A percentile compares a stretch with the other conserved stretches of the same genome.
Conservation (phyloP, 1,140 invertebrate species). For the Palaemon carinicauda region DNA sequence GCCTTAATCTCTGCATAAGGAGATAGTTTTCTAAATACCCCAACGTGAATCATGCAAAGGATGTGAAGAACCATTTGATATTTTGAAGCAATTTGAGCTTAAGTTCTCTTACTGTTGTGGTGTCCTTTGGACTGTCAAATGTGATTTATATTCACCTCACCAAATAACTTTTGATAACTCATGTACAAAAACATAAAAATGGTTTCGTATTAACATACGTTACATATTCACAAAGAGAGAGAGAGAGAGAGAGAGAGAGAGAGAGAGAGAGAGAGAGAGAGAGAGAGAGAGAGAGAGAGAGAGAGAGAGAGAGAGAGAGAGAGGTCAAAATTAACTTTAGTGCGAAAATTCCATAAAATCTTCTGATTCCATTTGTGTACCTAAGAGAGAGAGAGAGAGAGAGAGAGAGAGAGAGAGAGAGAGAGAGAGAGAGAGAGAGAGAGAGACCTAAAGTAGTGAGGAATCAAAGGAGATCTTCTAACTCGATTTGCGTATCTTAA, state of each 20-base stretch:
- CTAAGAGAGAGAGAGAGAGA: not conserved
- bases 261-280: not conserved
- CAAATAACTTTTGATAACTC: not conserved
- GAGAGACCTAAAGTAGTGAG: not conserved
- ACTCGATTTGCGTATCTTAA: too few species aligned
- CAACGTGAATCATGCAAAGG: too few species aligned
- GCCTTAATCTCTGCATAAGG: too few species aligned
- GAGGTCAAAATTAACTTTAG: not conserved
- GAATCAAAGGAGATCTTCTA: too few species aligned
- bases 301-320: not conserved
- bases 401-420: not conserved
- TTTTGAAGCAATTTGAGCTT: not conserved
- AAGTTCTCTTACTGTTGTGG: too few species aligned
- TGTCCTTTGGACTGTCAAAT: too few species aligned
- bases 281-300: not conserved
- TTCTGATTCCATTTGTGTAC: too few species aligned
- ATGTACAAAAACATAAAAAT: not conserved
- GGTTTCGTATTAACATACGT: too few species aligned
- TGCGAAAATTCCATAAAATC: not conserved
- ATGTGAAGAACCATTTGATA: not conserved
- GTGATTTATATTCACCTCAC: too few species aligned
- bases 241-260: not conserved
- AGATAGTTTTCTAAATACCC: too few species aligned
- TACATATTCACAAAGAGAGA: not conserved
- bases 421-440: not conserved